Conservation (phyloP, 1,140 invertebrate species). For the Drosophila saltans region DNA sequence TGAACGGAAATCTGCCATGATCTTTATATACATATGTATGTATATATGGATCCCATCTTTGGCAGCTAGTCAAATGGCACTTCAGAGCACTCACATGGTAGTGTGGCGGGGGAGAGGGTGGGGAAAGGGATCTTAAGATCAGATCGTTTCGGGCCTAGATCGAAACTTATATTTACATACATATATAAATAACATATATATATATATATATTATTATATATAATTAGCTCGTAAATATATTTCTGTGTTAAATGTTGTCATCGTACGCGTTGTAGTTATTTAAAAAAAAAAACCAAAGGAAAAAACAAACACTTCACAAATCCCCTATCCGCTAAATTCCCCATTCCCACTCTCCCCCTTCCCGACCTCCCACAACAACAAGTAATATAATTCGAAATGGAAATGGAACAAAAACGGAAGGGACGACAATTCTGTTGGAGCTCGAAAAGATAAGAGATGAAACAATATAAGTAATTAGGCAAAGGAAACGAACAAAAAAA, state of each 20-base stretch:
- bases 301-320: neutral
- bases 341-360: neutral
- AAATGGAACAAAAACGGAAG: neutral
- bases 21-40: neutral
- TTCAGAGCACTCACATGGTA: slow-evolving; percentile 1
- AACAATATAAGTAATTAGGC: neutral
- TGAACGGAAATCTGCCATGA: neutral
- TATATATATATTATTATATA: slow-evolving; percentile 37
- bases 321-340: slow-evolving; percentile 3
- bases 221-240: slow-evolving; percentile 79
- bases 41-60: neutral
- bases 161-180: slow-evolving; percentile 38
- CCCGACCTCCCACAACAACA: slow-evolving; percentile 18
- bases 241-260: slow-evolving; percentile 83
- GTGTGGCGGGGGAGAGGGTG: neutral
- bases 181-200: slow-evolving; percentile 37
- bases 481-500: slow-evolving; percentile 8
- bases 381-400: neutral
- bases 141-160: slow-evolving; percentile 30
- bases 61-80: neutral
- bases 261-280: slow-evolving; percentile 82
- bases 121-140: neutral
- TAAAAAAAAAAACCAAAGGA: slow-evolving; percentile 28
- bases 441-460: slow-evolving; percentile 8
- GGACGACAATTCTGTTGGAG: slow-evolving; percentile 16